These are phyloP conservation scores for Oligia fasciuncula DNA, from an alignment of 2,888 invertebrate genomes.

Conservation along the genomic window DNA sequence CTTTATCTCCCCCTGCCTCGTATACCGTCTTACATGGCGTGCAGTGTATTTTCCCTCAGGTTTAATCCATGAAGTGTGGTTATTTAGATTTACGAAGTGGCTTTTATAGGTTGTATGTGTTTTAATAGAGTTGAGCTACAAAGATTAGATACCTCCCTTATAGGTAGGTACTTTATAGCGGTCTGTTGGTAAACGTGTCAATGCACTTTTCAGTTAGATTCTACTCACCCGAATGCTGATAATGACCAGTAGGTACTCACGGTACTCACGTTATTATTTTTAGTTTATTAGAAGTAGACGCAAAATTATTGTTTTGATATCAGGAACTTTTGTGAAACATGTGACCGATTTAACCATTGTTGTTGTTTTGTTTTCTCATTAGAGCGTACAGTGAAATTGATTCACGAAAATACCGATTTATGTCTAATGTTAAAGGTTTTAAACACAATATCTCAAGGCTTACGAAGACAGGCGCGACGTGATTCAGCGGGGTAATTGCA, in stretches of 20 bases:
- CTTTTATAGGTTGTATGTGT: conserved; percentile 16
- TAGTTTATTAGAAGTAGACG: too few species aligned
- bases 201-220: background rate
- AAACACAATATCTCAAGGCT: background rate
- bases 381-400: background rate
- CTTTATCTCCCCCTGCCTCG: conserved; percentile 55
- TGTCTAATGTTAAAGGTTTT: background rate
- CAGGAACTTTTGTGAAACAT: background rate
- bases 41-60: conserved; percentile 42
- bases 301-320: background rate
- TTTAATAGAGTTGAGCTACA: conserved; percentile 8
- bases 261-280: background rate
- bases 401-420: background rate
- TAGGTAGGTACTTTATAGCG: background rate
- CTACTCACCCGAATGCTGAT: background rate
- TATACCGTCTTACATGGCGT: conserved; percentile 24
- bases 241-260: background rate
- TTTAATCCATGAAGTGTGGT: conserved; percentile 41
- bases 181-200: background rate
- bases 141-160: background rate
- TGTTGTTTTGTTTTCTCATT: background rate
- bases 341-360: background rate
- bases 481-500: background rate
- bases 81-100: conserved; percentile 34
- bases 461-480: background rate